These are phyloP conservation scores for Megalops cyprinoides DNA, from an alignment of 2,797 vertebrate species.

Conservation along the genomic window DNA sequence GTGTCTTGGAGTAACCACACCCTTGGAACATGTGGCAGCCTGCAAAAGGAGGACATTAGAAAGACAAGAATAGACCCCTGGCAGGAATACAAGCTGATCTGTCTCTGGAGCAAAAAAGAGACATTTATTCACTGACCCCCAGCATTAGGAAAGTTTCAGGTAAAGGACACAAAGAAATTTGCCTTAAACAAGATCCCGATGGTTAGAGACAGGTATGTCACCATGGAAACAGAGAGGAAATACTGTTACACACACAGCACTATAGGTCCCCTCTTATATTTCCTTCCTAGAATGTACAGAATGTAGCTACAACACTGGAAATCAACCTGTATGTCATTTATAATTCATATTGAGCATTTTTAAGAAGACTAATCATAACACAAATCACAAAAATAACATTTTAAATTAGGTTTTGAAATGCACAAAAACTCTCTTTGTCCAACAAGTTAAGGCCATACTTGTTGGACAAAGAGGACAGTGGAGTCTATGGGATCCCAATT, in stretches of 20 bases:
- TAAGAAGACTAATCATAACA: neutral
- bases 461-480: neutral
- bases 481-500: neutral
- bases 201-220: neutral
- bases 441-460: too few relatives aligned
- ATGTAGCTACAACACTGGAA: conserved; percentile 11
- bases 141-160: neutral
- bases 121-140: conserved; percentile 2
- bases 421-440: too few relatives aligned
- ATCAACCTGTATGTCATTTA: neutral
- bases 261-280: neutral
- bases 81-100: neutral
- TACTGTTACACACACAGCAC: neutral
- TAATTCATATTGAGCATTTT: neutral
- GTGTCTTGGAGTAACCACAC: neutral
- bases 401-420: neutral
- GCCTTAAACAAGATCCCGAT: neutral
- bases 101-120: neutral
- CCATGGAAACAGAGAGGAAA: neutral
- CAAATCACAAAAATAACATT: neutral
- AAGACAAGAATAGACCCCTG: neutral
- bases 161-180: neutral
- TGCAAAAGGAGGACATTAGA: neutral
- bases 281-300: neutral
- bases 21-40: neutral